Evolutionary conservation across 2,113 vertebrate genomes (phyloP), one percentile per base, ranked within the genome.

Genomic region (Chamaetylas fuelleborni): DNA sequence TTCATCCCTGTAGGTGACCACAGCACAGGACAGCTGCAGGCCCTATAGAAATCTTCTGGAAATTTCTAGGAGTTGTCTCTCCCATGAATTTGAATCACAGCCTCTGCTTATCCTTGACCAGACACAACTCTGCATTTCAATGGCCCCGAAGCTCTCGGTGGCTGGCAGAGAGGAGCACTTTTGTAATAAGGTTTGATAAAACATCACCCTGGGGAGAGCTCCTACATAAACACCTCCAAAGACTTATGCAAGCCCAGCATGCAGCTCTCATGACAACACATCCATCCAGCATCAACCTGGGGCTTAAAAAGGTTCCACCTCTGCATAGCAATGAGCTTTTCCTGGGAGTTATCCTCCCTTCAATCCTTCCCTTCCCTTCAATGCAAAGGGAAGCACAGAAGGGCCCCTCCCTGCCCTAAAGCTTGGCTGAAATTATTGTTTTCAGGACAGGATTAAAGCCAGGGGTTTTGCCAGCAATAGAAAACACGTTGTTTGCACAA

Each of bases 151-250:
- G 91, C 54, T 24, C 50, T 29, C 48, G 69, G 81, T 43, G 72
- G 67, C 88, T 85, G 14, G n/a, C 82, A 19, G 81, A 92, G 86
- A 88, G 9, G 71, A 95, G 69, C 89, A 45, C 34, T 93, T 85
- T 72, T 65, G 69, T 87, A 82, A 86, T 74, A 67, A 82, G 53
- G 78, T 93, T 93, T 96, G 90, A 90, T 93, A 94, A 97, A 96
- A 95, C 88, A 91, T 81, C 90, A 86, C 96, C 88, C 85, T 61
- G 67, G 94, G 96, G 95, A 94, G 40, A 69, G 50, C 43, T 91
- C 9, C 25, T 33, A 66, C 76, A 82, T 64, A 93, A 96, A 95
- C 85, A 82, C 85, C 90, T 94, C 90, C 26, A 36, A 93, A 90
- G 85, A 83, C 85, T 93, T 83, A 80, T 70, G 85, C 92, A 90